Conservation (phyloP, 2,888 invertebrate species). For the Clivina fossor region DNA sequence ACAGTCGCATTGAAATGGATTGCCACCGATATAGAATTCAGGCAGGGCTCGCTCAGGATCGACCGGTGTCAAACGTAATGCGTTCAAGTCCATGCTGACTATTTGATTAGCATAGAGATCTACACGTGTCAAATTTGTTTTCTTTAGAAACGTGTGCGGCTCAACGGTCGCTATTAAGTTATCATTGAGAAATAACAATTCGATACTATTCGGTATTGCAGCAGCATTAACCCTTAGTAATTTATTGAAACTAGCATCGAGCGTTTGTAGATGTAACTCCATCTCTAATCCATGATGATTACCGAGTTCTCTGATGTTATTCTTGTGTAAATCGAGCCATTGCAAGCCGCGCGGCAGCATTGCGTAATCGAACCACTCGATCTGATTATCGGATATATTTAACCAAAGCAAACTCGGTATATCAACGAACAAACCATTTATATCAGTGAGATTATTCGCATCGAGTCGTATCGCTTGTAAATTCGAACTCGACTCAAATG, state of each 20-base stretch:
- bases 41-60: slow-evolving; percentile 75
- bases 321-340: slow-evolving; percentile 89
- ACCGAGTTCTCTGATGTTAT: slow-evolving; percentile 76
- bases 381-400: slow-evolving; percentile 87
- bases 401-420: slow-evolving; percentile 83
- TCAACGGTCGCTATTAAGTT: slow-evolving; percentile 84
- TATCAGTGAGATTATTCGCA: slow-evolving; percentile 79
- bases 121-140: slow-evolving; percentile 84
- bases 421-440: slow-evolving; percentile 81
- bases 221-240: slow-evolving; percentile 73
- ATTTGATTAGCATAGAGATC: slow-evolving; percentile 93
- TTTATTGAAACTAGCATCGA: slow-evolving; percentile 90
- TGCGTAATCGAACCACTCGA: slow-evolving; percentile 86
- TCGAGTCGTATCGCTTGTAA: slow-evolving; percentile 86
- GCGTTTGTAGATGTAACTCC: slow-evolving; percentile 75
- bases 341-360: slow-evolving; percentile 80
- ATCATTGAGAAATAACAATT: slow-evolving; percentile 84
- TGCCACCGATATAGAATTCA: slow-evolving; percentile 90
- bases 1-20: slow-evolving; percentile 93
- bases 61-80: slow-evolving; percentile 78
- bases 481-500: slow-evolving; percentile 77
- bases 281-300: slow-evolving; percentile 71
- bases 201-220: slow-evolving; percentile 81
- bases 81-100: slow-evolving; percentile 85
- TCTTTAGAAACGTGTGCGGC: slow-evolving; percentile 86